Evolutionary conservation across 2,888 invertebrate species (phyloP), one percentile per base, ranked within the genome.

Genomic region (Lingula anatina): DNA sequence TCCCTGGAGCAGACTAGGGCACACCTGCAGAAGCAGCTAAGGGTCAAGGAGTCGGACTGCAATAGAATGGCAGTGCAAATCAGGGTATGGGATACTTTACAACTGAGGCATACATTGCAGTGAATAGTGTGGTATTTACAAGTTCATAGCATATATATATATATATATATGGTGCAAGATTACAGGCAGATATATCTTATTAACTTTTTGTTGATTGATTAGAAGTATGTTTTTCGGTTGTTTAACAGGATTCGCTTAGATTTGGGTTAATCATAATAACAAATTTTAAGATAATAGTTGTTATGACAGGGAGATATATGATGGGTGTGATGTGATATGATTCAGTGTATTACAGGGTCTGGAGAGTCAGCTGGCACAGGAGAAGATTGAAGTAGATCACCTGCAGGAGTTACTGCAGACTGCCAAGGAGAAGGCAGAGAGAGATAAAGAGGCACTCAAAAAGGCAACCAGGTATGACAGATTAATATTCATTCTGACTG

Each of bases 21-120:
- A 7, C 76, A 75, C 48, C 62, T 76, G 27, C 75, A 75, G 64
- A 73, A 74, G 54, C 73, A 75, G 51, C 65, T 76, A 46, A 55
- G 71, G 21, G 64, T 64, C 45, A 73, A 71, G 55, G 75, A 75
- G 51, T 71, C 65, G 1, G 76, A 76, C 60, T 71, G 72, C 50
- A 75, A 75, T 63, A 52, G 74, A 45, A 64, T 75, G 70, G 70
- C 75, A n/a, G 75, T 75, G 5, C 75, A 76, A 60, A 68, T 75
- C n/a, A 45, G 70, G 63, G 73, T 73, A 55, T 55, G 64, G 55
- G 23, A n/a, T 47, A n/a, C n/a, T n/a, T n/a, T n/a, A n/a, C n/a
- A n/a, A n/a, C n/a, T n/a, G n/a, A n/a, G n/a, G n/a, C 39, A 9
- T n/a, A n/a, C n/a, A n/a, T n/a, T n/a, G n/a, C n/a, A n/a, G n/a